Conservation (phyloP, 2,888 invertebrate species). For the Folsomia candida region DNA sequence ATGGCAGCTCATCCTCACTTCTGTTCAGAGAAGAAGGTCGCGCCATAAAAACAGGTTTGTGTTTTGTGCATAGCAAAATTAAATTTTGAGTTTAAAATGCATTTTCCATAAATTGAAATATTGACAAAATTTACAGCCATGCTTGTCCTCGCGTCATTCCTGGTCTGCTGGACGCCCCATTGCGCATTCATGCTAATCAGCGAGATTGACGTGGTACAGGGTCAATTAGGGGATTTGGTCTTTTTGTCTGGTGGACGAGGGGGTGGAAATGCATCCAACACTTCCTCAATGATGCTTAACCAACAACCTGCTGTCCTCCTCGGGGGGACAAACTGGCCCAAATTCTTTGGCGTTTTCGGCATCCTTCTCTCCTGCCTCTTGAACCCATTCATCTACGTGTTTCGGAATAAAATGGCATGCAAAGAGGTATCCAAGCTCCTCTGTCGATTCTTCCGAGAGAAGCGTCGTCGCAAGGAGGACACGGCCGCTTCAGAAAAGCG, state of each 20-base stretch:
- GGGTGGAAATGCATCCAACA: neutral
- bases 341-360: slow-evolving; percentile 52
- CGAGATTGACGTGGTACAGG: slow-evolving; percentile 44
- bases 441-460: slow-evolving; percentile 39
- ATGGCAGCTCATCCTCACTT: slow-evolving; percentile 55
- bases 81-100: too few relatives aligned
- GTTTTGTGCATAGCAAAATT: too few relatives aligned
- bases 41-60: slow-evolving; percentile 58
- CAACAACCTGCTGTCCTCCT: neutral
- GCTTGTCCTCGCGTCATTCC: slow-evolving; percentile 58
- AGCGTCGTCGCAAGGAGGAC: neutral
- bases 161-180: slow-evolving; percentile 58
- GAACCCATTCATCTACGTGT: slow-evolving; percentile 59
- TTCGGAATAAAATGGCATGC: slow-evolving; percentile 56
- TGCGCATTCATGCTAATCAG: slow-evolving; percentile 52
- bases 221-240: slow-evolving; percentile 22
- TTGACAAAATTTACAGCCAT: too few relatives aligned
- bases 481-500: neutral
- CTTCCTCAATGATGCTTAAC: neutral
- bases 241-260: neutral
- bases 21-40: slow-evolving; percentile 59
- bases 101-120: too few relatives aligned
- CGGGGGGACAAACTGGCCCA: slow-evolving; percentile 26
- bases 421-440: slow-evolving; percentile 53
- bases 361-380: slow-evolving; percentile 57